These are phyloP conservation scores for Leucozona laternaria DNA, from an alignment of 2,888 invertebrate species.

Conservation along the genomic window DNA sequence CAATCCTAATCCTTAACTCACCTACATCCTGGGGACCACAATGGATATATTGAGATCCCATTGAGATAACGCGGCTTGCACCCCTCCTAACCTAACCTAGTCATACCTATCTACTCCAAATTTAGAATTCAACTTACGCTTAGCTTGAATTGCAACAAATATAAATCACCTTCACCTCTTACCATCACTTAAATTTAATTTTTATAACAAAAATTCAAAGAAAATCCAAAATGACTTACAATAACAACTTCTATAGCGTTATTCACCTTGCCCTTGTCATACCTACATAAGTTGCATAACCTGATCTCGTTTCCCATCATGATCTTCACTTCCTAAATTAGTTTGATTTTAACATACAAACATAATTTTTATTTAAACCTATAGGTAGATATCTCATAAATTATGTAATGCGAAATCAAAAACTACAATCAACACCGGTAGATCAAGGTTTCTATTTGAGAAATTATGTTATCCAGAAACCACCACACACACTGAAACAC, in stretches of 20 bases:
- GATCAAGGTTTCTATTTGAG: conserved; percentile 15
- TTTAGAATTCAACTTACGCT: too few species aligned
- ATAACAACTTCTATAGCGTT: conserved; percentile 11
- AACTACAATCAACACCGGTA: conserved; percentile 12
- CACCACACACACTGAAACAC: background rate
- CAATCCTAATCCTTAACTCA: too few species aligned
- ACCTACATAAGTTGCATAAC: background rate
- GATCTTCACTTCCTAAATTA: conserved; percentile 12
- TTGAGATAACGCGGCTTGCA: too few species aligned
- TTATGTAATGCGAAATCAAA: conserved; percentile 12
- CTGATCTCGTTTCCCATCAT: conserved; percentile 1
- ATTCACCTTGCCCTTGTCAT: conserved; percentile 47
- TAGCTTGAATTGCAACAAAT: background rate
- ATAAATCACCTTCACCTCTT: background rate
- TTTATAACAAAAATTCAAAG: background rate
- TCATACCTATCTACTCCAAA: too few species aligned
- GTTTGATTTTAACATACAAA: background rate
- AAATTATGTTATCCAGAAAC: conserved; percentile 7
- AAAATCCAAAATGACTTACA: background rate
- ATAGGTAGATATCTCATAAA: background rate
- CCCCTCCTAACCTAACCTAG: too few species aligned
- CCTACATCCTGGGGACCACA: too few species aligned
- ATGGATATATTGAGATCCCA: too few species aligned
- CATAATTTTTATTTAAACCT: background rate
- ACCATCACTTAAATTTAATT: background rate